Base-by-base conservation (phyloP, 2,113 vertebrate species). In the Taxidea taxus region DNA sequence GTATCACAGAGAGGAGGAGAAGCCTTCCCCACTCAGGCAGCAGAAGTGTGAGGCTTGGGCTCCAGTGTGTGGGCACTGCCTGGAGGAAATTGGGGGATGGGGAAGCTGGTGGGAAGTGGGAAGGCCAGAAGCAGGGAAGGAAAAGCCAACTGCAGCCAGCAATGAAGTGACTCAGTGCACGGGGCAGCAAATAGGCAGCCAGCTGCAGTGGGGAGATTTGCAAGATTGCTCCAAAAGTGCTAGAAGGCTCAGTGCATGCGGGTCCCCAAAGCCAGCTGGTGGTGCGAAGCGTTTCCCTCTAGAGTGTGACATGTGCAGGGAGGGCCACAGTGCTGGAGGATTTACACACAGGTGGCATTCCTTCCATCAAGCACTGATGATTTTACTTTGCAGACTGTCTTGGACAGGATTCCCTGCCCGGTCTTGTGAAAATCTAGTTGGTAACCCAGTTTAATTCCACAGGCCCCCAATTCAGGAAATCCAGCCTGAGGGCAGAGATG, bases 351-450 rank as follows among this genome's bases (percentile, higher is more conserved):
- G 47, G 70, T 2, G 2, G 6, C 60, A 66, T 94, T 87, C 94
- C 80, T 92, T 80, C 75, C 66, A 84, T 93, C 49, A 84, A 12
- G 72, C 23, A 66, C 84, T 80, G 58, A 75, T 6, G 12, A 54
- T 47, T 60, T 31, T n/a, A 70, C 31, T 90, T 87, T 87, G 96
- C 84, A 98, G 92, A 89, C 4, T 29, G 72, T n/a, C 81, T 95
- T 87, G 25, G 47, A 80, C 62, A 25, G 66, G 78, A 68, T 49
- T 97, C 94, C 42, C 74, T 37, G 47, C 29, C 31, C 20, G 7
- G 49, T 58, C 70, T 54, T n/a, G 78, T 88, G 62, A 85, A 97
- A 96, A 83, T 34, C 16, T 82, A 56, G 34, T 51, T 56, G 66
- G 25, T 39, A 39, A 90, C 44, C 31, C 7, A 42, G 37, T 39